Evolutionary conservation across 2,888 invertebrate genomes (phyloP).

Genomic region (Dioctria linearis): DNA sequence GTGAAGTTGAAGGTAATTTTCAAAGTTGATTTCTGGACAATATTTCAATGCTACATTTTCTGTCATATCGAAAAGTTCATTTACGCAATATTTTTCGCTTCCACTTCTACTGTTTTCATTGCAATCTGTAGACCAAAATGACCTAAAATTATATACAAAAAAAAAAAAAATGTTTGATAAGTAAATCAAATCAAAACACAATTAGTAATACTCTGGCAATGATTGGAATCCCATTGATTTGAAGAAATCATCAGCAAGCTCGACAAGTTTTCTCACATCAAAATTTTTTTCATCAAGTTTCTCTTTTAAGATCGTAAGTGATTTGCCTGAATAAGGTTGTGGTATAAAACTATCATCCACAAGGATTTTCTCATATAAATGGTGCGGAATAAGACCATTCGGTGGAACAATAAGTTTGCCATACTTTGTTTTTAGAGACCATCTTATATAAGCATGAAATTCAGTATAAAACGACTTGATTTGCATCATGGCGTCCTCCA

Average conservation of each 20-base stretch:
- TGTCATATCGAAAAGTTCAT: slow-evolving; percentile 67
- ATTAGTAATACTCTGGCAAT: slow-evolving; percentile 17
- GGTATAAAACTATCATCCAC: slow-evolving; percentile 71
- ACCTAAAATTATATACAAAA: not conserved
- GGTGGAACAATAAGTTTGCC: slow-evolving; percentile 76
- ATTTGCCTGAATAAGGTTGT: slow-evolving; percentile 80
- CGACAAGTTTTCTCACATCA: slow-evolving; percentile 64
- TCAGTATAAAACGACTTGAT: slow-evolving; percentile 86
- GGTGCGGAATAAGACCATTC: slow-evolving; percentile 82
- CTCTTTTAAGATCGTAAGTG: slow-evolving; percentile 80
- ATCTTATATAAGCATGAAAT: slow-evolving; percentile 86
- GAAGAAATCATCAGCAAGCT: slow-evolving; percentile 66
- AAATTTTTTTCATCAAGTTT: slow-evolving; percentile 61
- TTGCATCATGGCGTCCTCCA: slow-evolving; percentile 74
- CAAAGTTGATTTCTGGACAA: slow-evolving; percentile 67
- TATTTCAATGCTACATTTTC: slow-evolving; percentile 68
- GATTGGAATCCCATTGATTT: slow-evolving; percentile 63
- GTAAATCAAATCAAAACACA: too few relatives aligned
- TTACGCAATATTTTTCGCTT: slow-evolving; percentile 64
- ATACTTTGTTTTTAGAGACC: slow-evolving; percentile 79
- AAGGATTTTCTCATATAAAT: slow-evolving; percentile 76
- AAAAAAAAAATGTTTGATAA: too few relatives aligned
- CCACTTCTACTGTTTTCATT: slow-evolving; percentile 63
- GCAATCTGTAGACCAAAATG: slow-evolving; percentile 62
- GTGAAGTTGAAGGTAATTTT: slow-evolving; percentile 65